Evolutionary conservation across 2,797 vertebrate genomes (phyloP).

Genomic region (Sus cebifrons): DNA sequence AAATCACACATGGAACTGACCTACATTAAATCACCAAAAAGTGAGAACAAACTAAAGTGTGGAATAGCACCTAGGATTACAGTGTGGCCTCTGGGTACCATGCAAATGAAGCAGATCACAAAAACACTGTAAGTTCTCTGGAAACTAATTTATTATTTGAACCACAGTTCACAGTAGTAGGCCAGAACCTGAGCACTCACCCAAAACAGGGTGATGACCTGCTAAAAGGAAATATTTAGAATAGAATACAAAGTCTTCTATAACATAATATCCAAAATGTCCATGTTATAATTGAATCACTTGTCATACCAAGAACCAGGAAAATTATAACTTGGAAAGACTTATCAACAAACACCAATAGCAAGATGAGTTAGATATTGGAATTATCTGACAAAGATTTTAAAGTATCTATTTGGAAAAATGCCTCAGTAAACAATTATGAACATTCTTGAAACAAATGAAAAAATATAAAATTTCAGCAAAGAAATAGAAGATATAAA

Average conservation of each 20-base stretch:
- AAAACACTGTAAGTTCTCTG: background rate
- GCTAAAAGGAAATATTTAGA: background rate
- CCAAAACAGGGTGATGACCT: background rate
- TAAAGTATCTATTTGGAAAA: background rate
- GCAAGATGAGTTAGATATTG: background rate
- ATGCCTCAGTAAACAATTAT: background rate
- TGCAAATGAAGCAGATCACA: background rate
- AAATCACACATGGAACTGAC: background rate
- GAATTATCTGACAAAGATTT: background rate
- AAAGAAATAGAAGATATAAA: background rate
- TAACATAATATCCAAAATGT: background rate
- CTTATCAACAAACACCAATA: background rate
- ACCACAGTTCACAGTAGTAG: background rate
- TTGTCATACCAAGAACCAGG: background rate
- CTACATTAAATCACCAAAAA: background rate
- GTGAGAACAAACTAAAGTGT: background rate
- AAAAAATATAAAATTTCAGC: background rate
- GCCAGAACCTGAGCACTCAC: background rate
- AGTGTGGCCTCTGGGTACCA: background rate
- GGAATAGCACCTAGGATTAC: background rate
- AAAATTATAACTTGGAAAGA: slow-evolving; percentile 44
- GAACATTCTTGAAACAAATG: background rate
- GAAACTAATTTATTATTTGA: background rate
- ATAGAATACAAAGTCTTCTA: background rate
- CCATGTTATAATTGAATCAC: background rate